These are phyloP conservation scores for Rhinella marina DNA, from an alignment of 2,797 vertebrate genomes.

Conservation along the genomic window DNA sequence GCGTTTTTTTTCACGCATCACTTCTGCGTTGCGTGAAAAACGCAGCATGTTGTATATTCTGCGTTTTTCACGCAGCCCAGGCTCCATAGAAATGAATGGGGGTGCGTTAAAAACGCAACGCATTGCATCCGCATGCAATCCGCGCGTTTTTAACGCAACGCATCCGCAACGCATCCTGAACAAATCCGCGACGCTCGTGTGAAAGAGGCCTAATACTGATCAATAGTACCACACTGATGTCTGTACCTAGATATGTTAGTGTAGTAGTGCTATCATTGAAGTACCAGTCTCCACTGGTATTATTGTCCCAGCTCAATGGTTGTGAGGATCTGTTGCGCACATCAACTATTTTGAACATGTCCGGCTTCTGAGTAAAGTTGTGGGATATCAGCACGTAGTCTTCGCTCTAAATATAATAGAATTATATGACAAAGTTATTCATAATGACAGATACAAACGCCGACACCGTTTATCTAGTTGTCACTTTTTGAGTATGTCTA, in stretches of 20 bases:
- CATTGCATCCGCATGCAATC: no score
- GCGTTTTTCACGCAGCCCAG: no score
- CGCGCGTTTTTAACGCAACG: no score
- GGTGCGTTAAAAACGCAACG: no score
- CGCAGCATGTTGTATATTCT: no score
- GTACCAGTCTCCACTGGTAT: constrained; percentile 86
- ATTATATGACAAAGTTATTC: background rate
- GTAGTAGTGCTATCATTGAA: constrained; percentile 74
- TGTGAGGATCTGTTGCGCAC: constrained; percentile 74
- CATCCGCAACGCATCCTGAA: no score
- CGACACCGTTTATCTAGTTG: background rate
- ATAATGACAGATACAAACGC: background rate
- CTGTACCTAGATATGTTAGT: constrained; percentile 82
- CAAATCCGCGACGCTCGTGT: no score
- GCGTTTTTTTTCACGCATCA: no score
- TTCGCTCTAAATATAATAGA: constrained; percentile 61
- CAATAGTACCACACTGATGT: constrained; percentile 1
- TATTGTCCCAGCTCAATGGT: constrained; percentile 72
- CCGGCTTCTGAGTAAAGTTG: constrained; percentile 82
- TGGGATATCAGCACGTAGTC: constrained; percentile 84
- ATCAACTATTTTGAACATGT: constrained; percentile 77
- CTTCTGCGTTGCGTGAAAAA: no score
- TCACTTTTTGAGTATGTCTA: background rate
- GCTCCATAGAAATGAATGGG: no score
- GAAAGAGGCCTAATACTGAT: no score